These are phyloP conservation scores for Eurytoma californica DNA, from an alignment of 2,888 invertebrate genomes.

Conservation along the genomic window DNA sequence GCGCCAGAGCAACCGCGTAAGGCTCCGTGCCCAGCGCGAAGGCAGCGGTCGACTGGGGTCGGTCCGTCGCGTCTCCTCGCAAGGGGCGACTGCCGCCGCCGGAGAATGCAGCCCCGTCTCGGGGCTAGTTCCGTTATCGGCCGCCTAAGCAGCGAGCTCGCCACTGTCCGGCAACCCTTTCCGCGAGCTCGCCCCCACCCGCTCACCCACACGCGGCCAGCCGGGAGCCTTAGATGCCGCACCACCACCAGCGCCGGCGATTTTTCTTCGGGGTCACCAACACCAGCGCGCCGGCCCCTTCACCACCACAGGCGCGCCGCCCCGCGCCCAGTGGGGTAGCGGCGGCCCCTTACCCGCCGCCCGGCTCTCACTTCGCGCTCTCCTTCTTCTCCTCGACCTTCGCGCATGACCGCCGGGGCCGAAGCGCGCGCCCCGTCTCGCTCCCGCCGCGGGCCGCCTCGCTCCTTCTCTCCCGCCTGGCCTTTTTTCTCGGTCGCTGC, in stretches of 20 bases:
- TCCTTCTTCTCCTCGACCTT: constrained; percentile 65
- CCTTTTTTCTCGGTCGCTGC: neutral
- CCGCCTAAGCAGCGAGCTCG: constrained; percentile 74
- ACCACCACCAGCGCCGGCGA: constrained; percentile 61
- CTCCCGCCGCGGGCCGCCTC: constrained; percentile 7
- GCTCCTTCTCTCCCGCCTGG: neutral
- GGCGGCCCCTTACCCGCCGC: constrained; percentile 50
- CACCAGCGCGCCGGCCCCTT: constrained; percentile 62
- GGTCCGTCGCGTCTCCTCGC: constrained; percentile 1
- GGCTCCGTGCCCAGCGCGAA: too few relatives aligned
- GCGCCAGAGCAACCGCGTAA: too few relatives aligned
- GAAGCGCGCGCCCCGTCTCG: neutral
- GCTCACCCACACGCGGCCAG: constrained; percentile 58
- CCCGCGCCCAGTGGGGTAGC: constrained; percentile 48
- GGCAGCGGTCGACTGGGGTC: too few relatives aligned
- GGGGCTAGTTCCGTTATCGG: constrained; percentile 68
- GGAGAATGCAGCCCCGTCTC: constrained; percentile 58
- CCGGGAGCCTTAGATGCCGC: constrained; percentile 58
- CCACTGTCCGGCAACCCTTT: constrained; percentile 74
- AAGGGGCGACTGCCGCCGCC: constrained; percentile 21
- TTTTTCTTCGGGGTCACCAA: constrained; percentile 72
- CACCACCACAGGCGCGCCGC: constrained; percentile 60
- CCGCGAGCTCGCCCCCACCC: constrained; percentile 29
- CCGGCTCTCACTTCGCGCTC: constrained; percentile 62
- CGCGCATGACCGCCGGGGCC: constrained; percentile 65